Base-by-base conservation (phyloP, 1,140 invertebrate species). In the Hylaeus volcanicus region DNA sequence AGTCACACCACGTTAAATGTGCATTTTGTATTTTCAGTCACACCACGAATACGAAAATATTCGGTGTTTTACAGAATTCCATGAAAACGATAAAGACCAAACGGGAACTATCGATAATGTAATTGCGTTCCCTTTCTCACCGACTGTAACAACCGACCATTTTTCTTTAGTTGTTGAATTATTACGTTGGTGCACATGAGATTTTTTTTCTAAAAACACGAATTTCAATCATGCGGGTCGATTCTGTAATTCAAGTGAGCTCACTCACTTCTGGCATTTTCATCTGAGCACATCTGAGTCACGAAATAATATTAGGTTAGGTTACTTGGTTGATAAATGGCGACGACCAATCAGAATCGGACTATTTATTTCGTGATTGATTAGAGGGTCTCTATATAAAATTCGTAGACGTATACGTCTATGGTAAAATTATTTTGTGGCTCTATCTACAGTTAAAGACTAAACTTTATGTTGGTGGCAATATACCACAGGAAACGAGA, bases 91-190 rank as follows among this genome's bases (percentile, higher is more conserved):
- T 60, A 41, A 5, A 58, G 15, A 70, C 39, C 26, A 75, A 75
- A 75, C n/a, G 41, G 4, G n/a, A 68, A 68, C 65, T 66, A 75
- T 55, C 63, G n/a, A 75, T 56, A 68, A 75, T 56, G 56, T 43
- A 75, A 66, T 14, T 45, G 65, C 37, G 15, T 41, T 74, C 4
- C 26, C 74, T 69, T 58, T 39, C n/a, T 76, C 26, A 76, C 26
- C 64, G 73, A 75, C 63, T 55, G 39, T 65, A 66, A 26, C 26
- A 26, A 26, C 26, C 26, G 0, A 26, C 41, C 5, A 41, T 8
- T 45, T 2, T 65, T 45, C 14, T 65, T 45, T 8, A 12, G 12
- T 3, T 65, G 15, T 45, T 45, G 51, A 65, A n/a, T n/a, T 5
- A 56, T 56, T 56, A n/a, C 5, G n/a, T 60, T 6, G n/a, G 26